phyloP scores from a whole-genome alignment of 53 echinoderm and acorn worm species.

The Actinopyga echinites region DNA sequence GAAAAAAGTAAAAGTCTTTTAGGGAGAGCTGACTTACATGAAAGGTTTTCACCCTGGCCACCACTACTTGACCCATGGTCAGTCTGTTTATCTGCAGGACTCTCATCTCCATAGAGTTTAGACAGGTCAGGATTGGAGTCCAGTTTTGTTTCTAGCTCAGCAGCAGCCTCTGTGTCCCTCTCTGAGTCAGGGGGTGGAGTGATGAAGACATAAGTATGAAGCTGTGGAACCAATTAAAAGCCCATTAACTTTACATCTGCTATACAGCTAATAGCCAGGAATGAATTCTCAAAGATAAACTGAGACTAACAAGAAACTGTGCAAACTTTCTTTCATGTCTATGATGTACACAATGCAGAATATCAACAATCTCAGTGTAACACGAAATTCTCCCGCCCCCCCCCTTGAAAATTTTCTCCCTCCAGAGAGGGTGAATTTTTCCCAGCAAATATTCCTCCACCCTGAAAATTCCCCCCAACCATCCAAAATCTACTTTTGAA shows the following conservation, averaged over 20 bases:
- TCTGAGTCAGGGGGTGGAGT: constrained; percentile 28
- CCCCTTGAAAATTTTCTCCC: too few relatives aligned
- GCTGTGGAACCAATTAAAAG: constrained; percentile 41
- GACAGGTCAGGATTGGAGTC: constrained; percentile 41
- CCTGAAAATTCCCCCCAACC: too few relatives aligned
- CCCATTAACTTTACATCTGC: not conserved
- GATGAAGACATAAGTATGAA: constrained; percentile 87
- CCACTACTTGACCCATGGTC: constrained; percentile 63
- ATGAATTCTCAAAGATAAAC: not conserved
- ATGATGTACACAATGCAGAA: too few relatives aligned
- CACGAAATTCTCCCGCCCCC: too few relatives aligned
- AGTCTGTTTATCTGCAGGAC: constrained; percentile 51
- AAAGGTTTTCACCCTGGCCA: constrained; percentile 58
- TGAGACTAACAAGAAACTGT: not conserved
- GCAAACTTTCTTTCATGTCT: too few relatives aligned
- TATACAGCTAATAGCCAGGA: not conserved
- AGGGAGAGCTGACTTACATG: constrained; percentile 34
- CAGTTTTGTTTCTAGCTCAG: constrained; percentile 10
- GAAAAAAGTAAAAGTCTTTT: too few relatives aligned
- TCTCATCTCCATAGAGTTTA: constrained; percentile 17
- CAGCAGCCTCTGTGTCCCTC: constrained; percentile 31
- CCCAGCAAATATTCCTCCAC: too few relatives aligned
- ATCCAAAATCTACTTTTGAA: too few relatives aligned
- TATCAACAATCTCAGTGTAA: too few relatives aligned
- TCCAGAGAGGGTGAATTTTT: too few relatives aligned